These are phyloP conservation scores for Paralvinella palmiformis DNA, from an alignment of 1,140 invertebrate genomes.

Conservation along the genomic window DNA sequence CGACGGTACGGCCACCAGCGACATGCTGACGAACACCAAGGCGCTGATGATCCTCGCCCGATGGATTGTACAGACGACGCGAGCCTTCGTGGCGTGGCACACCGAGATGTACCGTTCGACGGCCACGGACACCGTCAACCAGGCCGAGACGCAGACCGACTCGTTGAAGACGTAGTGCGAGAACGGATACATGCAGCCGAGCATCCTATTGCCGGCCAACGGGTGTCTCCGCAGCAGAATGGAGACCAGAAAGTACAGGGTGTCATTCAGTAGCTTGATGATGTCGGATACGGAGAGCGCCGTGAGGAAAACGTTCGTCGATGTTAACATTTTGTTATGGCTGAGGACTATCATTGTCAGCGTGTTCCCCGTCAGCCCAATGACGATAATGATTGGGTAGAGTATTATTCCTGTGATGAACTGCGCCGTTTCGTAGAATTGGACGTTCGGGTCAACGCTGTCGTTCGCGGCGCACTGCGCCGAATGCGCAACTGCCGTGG, in stretches of 20 bases:
- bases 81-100: slow-evolving; percentile 3
- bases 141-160: slow-evolving; percentile 11
- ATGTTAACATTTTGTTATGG: slow-evolving; percentile 62
- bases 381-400: slow-evolving; percentile 60
- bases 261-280: slow-evolving; percentile 61
- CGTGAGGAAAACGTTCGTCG: slow-evolving; percentile 65
- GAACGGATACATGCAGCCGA: slow-evolving; percentile 10
- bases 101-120: slow-evolving; percentile 12
- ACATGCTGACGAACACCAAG: neutral
- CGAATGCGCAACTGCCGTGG: too few relatives aligned
- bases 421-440: slow-evolving; percentile 17
- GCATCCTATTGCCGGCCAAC: neutral
- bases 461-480: too few relatives aligned
- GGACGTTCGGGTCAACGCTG: too few relatives aligned
- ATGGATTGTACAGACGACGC: neutral
- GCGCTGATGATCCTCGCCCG: neutral
- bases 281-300: slow-evolving; percentile 65
- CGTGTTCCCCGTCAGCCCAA: slow-evolving; percentile 64
- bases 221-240: neutral
- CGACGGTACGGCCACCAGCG: slow-evolving; percentile 1
- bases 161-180: slow-evolving; percentile 17
- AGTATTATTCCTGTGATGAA: slow-evolving; percentile 45
- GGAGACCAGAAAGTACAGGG: slow-evolving; percentile 54
- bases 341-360: slow-evolving; percentile 66
- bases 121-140: slow-evolving; percentile 14